These are phyloP conservation scores for Actenoides hombroni DNA, from an alignment of 2,113 vertebrate species.

Conservation along the genomic window DNA sequence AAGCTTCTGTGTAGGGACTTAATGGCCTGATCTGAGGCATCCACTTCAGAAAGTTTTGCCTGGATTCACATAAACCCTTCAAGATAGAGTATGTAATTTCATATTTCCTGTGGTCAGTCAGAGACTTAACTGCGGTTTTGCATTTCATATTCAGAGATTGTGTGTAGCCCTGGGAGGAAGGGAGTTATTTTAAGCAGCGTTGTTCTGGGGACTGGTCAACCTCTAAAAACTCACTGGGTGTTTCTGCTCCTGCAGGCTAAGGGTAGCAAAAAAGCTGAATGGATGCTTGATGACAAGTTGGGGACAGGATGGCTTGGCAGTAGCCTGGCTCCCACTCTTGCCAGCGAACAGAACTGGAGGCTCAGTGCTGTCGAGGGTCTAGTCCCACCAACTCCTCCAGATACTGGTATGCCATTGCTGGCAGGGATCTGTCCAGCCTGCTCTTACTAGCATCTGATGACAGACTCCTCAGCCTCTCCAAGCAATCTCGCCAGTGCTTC, in stretches of 20 bases:
- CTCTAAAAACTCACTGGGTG: not conserved
- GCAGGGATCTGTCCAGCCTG: not conserved
- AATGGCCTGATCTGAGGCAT: conserved; percentile 34
- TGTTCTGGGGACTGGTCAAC: not conserved
- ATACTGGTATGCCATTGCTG: not conserved
- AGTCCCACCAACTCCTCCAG: not conserved
- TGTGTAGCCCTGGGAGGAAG: not conserved
- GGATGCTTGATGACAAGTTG: not conserved
- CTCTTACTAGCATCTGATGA: not conserved
- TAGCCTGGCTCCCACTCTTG: not conserved
- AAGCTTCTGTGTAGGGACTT: not conserved
- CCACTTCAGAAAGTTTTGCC: conserved; percentile 31
- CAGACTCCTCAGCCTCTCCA: rapidly evolving
- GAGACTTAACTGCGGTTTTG: not conserved
- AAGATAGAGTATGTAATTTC: not conserved
- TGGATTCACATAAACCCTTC: conserved; percentile 26
- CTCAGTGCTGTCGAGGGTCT: not conserved
- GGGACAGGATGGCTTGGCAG: not conserved
- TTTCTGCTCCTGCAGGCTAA: not conserved
- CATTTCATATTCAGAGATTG: not conserved
- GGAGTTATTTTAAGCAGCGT: not conserved
- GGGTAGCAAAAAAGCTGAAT: not conserved
- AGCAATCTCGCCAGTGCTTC: rapidly evolving
- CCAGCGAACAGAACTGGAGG: not conserved
- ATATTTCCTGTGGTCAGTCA: not conserved